Conservation (phyloP, 1,140 invertebrate genomes). For the Pseudobourletiella spinata region DNA sequence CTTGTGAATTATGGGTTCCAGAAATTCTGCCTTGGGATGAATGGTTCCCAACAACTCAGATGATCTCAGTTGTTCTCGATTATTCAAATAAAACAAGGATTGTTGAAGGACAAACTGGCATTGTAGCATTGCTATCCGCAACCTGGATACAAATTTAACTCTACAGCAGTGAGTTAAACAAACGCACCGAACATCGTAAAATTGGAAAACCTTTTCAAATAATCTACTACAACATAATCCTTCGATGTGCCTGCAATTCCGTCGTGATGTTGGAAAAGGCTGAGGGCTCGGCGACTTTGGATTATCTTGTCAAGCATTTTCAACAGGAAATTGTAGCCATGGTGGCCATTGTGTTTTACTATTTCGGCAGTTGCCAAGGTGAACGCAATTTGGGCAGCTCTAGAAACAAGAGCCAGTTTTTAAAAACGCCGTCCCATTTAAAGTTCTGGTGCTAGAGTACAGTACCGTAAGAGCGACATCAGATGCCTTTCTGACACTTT, state of each 20-base stretch:
- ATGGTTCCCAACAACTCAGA: too few species aligned
- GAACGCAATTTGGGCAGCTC: constrained; percentile 21
- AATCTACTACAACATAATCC: constrained; percentile 85
- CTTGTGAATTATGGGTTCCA: too few species aligned
- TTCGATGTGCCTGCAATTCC: constrained; percentile 90
- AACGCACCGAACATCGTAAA: too few species aligned
- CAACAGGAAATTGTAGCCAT: neutral
- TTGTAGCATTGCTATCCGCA: neutral
- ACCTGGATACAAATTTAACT: too few species aligned
- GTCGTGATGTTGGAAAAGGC: constrained; percentile 96
- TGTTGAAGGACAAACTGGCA: neutral
- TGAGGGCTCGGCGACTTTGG: constrained; percentile 63
- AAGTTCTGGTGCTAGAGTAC: too few species aligned
- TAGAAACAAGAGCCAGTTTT: too few species aligned
- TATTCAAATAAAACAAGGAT: neutral
- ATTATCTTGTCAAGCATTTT: constrained; percentile 45
- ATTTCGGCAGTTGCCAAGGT: constrained; percentile 16
- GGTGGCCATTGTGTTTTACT: neutral
- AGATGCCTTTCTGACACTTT: constrained; percentile 89
- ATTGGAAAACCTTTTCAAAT: constrained; percentile 62
- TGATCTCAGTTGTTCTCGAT: too few species aligned
- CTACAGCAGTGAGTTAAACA: too few species aligned
- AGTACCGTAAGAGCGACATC: constrained; percentile 56
- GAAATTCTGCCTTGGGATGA: too few species aligned
- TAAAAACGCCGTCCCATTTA: too few species aligned